Conservation (phyloP, 1,140 invertebrate genomes). For the Pogonognathellus flavescens region DNA sequence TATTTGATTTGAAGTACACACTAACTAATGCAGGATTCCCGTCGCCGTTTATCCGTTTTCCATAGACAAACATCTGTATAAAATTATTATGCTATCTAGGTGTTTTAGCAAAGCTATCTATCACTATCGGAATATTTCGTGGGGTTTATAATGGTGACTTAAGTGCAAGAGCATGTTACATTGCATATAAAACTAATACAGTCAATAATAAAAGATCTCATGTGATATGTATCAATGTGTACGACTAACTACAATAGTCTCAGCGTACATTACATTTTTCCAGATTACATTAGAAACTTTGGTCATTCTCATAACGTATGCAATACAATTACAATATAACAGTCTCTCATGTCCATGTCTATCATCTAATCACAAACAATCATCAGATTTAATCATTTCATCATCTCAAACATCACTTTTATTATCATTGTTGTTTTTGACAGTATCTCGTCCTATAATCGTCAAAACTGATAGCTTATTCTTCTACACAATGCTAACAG, state of each 20-base stretch:
- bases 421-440: constrained; percentile 35
- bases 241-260: not conserved
- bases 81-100: not conserved
- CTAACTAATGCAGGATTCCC: constrained; percentile 15
- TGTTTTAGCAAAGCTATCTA: constrained; percentile 27
- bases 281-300: constrained; percentile 24
- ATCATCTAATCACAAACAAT: constrained; percentile 5
- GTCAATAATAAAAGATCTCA: constrained; percentile 28
- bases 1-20: constrained; percentile 10
- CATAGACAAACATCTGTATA: constrained; percentile 45
- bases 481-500: not conserved
- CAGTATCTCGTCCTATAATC: constrained; percentile 4
- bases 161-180: constrained; percentile 46
- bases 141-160: constrained; percentile 33
- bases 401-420: constrained; percentile 28
- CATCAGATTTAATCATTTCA: constrained; percentile 26
- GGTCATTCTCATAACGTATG: constrained; percentile 8
- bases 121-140: constrained; percentile 27
- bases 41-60: constrained; percentile 43
- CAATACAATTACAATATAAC: constrained; percentile 39
- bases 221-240: constrained; percentile 31
- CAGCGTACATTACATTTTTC: not conserved
- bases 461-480: constrained; percentile 4
- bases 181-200: constrained; percentile 29
- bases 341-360: constrained; percentile 43